Evolutionary conservation across 2,113 vertebrate species (phyloP).

Genomic region (Hippocampus mohnikei): DNA sequence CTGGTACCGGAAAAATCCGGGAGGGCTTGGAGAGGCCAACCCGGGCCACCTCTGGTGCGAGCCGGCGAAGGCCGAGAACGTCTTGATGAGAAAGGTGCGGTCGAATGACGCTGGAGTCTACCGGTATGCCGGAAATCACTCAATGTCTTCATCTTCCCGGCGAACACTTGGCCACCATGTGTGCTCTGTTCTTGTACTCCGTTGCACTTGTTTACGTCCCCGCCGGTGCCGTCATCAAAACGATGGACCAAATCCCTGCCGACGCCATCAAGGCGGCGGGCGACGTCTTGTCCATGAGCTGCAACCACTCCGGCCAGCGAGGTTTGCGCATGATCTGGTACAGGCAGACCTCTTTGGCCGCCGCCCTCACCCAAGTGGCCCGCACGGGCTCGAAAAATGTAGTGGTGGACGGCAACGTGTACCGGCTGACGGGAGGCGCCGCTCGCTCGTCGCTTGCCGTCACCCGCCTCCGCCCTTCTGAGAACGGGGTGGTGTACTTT

Average conservation of each 20-base stretch:
- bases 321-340: slow-evolving; percentile 40
- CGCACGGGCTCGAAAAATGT: background rate
- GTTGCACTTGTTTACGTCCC: background rate
- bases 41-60: too few relatives aligned
- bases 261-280: slow-evolving; percentile 16
- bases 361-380: background rate
- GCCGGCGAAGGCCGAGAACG: background rate
- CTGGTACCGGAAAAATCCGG: background rate
- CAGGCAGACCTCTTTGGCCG: slow-evolving; percentile 14
- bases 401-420: background rate
- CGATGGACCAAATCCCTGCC: slow-evolving; percentile 21
- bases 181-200: background rate
- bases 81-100: background rate
- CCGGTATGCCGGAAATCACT: background rate
- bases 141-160: background rate
- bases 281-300: slow-evolving; percentile 16
- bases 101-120: background rate
- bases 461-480: background rate
- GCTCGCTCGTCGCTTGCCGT: background rate
- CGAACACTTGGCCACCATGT: background rate
- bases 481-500: slow-evolving; percentile 26
- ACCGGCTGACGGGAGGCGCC: slow-evolving; percentile 18
- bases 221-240: slow-evolving; percentile 7
- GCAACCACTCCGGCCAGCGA: slow-evolving; percentile 28
- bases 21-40: background rate